Evolutionary conservation across 2,888 invertebrate genomes (phyloP), one percentile per base, ranked within the genome.

Genomic region (Escarpia spicata): DNA sequence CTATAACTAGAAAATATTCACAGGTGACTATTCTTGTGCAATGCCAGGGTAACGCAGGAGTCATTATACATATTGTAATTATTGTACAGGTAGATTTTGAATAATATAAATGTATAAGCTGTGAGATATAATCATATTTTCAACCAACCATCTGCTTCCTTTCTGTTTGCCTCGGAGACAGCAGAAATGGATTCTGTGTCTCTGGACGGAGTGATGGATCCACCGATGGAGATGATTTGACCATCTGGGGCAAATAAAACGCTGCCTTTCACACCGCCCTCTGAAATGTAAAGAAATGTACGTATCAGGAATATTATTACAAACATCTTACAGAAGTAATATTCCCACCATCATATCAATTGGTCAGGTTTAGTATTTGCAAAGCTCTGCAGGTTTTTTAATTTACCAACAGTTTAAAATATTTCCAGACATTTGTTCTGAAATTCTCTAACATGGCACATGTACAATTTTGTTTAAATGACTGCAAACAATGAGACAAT

Each of bases 201-300:
- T 26, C 26, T 75, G n/a, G 75, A 75, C 12, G 91, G 43, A 10
- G 31, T 12, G 26, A 91, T 45, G 43, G 95, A 94, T 90, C 95
- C 95, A 19, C 96, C 96, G 44, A 95, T 95, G 93, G 94, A 95
- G 91, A 96, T 95, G 44, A 95, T 94, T 92, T 95, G 95, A 15
- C 95, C 96, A 93, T 95, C 95, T 89, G 96, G 96, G 37, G 95
- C 95, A 92, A 94, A 94, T n/a, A 96, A 94, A 44, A 95, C 94
- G 92, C 95, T 95, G 90, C 96, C 96, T 91, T 94, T 95, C 43
- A 94, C 44, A 19, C 37, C 43, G 19, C 43, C 45, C n/a, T 43
- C 92, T 92, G 90, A 45, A 93, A 92, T 31, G 45, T 43, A 92
- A 58, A 75, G 43, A 52, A 89, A 52, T 52, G 45, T 60, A 91